Percentiles rank a stretch among this genome's conserved stretches.
Evolutionary conservation across 1,140 invertebrate genomes (phyloP).

Genomic region (Formica selysi): DNA sequence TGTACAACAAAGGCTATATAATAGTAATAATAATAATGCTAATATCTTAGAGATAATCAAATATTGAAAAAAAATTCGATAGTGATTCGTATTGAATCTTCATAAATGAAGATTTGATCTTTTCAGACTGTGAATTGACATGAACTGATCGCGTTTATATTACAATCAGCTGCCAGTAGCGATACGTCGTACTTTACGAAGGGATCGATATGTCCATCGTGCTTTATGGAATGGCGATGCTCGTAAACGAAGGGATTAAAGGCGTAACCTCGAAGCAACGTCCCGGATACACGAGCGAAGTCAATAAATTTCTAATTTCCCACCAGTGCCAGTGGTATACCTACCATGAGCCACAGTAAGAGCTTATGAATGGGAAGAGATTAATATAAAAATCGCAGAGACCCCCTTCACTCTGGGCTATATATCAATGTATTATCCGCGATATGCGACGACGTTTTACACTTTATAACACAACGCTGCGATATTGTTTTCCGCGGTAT

Average conservation of each 20-base stretch:
- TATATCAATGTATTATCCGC: conserved; percentile 65
- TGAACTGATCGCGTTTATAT: conserved; percentile 22
- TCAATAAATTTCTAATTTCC: conserved; percentile 75
- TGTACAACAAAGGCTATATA: not conserved
- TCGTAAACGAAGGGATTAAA: conserved; percentile 67
- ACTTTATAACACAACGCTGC: conserved; percentile 48
- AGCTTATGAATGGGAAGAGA: conserved; percentile 47
- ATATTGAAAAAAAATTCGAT: not conserved
- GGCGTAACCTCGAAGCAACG: conserved; percentile 50
- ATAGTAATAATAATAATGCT: not conserved
- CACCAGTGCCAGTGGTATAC: conserved; percentile 56
- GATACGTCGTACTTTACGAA: conserved; percentile 42
- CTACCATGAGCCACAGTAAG: conserved; percentile 43
- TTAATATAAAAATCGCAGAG: conserved; percentile 69
- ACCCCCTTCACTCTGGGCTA: not conserved
- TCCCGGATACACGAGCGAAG: conserved; percentile 27
- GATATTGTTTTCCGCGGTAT: conserved; percentile 51
- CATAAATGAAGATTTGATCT: conserved; percentile 1
- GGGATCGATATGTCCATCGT: conserved; percentile 49
- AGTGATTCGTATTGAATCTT: not conserved
- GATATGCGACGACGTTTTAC: conserved; percentile 55
- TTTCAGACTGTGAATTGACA: conserved; percentile 24
- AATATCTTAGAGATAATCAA: not conserved
- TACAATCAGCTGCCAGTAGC: conserved; percentile 36
- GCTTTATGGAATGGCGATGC: conserved; percentile 48